Evolutionary conservation across 2,888 invertebrate species (phyloP).

Genomic region (Coelinius sp.): DNA sequence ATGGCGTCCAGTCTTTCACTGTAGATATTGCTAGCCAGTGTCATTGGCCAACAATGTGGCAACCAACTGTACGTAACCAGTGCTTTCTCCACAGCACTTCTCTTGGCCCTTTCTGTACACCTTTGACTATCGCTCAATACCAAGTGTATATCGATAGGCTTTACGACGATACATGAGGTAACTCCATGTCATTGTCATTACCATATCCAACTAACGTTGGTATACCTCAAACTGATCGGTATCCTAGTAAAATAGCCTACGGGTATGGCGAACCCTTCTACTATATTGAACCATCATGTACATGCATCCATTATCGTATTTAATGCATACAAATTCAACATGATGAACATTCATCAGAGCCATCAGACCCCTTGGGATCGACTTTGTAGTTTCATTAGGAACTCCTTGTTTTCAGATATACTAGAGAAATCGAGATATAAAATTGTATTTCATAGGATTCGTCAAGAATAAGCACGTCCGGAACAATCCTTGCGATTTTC

Average conservation of each 20-base stretch:
- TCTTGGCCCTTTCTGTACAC: background rate
- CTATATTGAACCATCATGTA: slow-evolving; percentile 4
- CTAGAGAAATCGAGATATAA: background rate
- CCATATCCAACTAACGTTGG: slow-evolving; percentile 35
- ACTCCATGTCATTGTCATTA: slow-evolving; percentile 32
- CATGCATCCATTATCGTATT: background rate
- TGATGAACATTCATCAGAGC: background rate
- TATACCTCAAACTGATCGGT: slow-evolving; percentile 22
- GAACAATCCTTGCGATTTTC: background rate
- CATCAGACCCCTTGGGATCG: background rate
- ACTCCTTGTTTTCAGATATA: too few species aligned
- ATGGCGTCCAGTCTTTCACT: slow-evolving; percentile 35
- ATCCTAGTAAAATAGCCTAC: slow-evolving; percentile 12
- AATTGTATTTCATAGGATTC: background rate
- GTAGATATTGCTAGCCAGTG: slow-evolving; percentile 33
- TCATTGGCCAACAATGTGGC: slow-evolving; percentile 35
- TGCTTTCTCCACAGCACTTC: slow-evolving; percentile 22
- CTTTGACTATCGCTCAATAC: slow-evolving; percentile 37
- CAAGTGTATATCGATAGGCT: slow-evolving; percentile 33
- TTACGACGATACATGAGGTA: slow-evolving; percentile 31
- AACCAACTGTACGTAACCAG: slow-evolving; percentile 20
- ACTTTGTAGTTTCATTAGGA: too few species aligned
- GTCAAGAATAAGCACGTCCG: background rate
- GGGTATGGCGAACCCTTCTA: background rate
- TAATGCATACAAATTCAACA: background rate